Evolutionary conservation across 2,113 vertebrate species (phyloP).

Genomic region (Empidonax traillii): DNA sequence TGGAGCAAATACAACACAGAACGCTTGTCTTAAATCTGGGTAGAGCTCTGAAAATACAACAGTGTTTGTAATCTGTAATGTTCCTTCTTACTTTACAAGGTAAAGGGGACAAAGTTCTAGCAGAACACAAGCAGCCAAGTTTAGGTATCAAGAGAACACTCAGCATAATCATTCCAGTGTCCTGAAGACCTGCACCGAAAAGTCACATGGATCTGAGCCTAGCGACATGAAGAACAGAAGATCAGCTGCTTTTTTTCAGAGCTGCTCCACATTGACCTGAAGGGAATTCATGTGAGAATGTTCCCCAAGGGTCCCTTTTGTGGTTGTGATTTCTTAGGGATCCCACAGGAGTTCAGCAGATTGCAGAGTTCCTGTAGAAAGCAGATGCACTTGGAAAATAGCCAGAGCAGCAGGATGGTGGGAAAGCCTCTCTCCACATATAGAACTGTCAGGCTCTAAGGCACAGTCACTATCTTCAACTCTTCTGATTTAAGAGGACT

Average conservation of each 20-base stretch:
- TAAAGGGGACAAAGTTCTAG: background rate
- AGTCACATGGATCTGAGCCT: background rate
- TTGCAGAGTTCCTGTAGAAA: conserved; percentile 6
- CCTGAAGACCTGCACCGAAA: background rate
- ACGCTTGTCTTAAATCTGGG: background rate
- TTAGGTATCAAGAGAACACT: background rate
- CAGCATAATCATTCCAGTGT: background rate
- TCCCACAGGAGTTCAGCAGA: conserved; percentile 2
- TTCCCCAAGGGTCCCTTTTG: conserved; percentile 9
- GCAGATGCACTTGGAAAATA: conserved; percentile 14
- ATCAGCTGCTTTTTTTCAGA: conserved; percentile 21
- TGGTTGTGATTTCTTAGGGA: background rate
- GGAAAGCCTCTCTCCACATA: conserved; percentile 17
- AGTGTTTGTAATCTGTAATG: background rate
- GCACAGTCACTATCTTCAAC: background rate
- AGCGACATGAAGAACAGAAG: background rate
- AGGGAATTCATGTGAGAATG: background rate
- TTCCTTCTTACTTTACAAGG: background rate
- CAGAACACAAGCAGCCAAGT: background rate
- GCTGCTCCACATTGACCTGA: background rate
- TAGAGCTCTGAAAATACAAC: background rate
- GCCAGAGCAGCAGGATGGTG: conserved; percentile 35
- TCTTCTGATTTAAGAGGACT: background rate
- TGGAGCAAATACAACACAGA: background rate
- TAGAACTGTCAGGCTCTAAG: background rate